Base-by-base conservation (phyloP, 2,113 vertebrate genomes). In the Camelus dromedarius region DNA sequence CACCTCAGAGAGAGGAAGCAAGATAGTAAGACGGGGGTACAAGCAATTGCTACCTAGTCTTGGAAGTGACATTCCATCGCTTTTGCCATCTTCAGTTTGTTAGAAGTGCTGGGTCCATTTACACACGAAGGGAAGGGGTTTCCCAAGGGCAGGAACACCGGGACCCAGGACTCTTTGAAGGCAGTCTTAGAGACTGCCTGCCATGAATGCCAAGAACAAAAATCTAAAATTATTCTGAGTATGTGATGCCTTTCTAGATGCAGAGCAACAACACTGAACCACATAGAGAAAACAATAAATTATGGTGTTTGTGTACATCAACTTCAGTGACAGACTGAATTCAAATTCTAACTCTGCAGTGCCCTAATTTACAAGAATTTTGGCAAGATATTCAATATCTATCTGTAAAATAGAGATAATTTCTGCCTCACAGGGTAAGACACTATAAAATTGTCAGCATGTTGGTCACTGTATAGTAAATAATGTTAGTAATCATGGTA, bases 141-240 rank as follows among this genome's bases (percentile, higher is more conserved):
- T 38, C 6, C 4, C 3, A 62, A 32, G 10, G 7, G 4, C 30
- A 15, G 2, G 4, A 35, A 52, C 16, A n/a, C 11, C 16, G n/a
- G 11, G 56, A 84, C 66, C 22, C 18, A 62, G 30, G n/a, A 2
- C 8, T 85, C 30, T 5, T 0, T 38, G 52, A 60, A 10, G 13
- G 10, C 50, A 16, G 3, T 56, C 58, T 22, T 32, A 66, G 46
- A 76, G 20, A 15, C 8, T 32, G 5, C 58, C 24, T 38, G 54
- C 8, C 56, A 69, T 13, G 35, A 52, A 69, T 66, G 6, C n/a
- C 5, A 46, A 58, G 22, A 5, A 73, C 1, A 77, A 38, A 79
- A 56, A 9, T 75, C 9, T 38, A 19, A 83, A 89, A 77, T 16
- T 76, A 20, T 38, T 48, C 19, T 35, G 24, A 87, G 48, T 38